phyloP scores from a whole-genome alignment of 2,888 invertebrate genomes.

The Cosmia trapezina region DNA sequence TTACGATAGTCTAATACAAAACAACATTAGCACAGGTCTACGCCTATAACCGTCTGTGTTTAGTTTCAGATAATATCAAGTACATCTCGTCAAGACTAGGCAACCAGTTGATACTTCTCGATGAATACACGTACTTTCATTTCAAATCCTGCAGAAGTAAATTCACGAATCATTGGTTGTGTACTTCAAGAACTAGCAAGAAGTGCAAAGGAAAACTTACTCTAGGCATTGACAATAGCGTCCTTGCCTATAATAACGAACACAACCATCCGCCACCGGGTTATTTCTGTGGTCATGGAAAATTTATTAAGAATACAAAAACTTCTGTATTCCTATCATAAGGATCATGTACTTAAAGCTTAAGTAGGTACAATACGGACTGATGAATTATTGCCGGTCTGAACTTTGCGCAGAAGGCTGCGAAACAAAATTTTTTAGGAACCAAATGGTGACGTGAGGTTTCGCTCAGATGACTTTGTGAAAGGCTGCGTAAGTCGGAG shows the following conservation, averaged over 20 bases:
- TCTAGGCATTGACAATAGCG: constrained; percentile 12
- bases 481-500: too few relatives aligned
- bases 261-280: constrained; percentile 47
- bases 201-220: constrained; percentile 38
- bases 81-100: constrained; percentile 46
- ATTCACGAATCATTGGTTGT: constrained; percentile 38
- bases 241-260: constrained; percentile 1
- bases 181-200: constrained; percentile 37
- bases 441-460: neutral
- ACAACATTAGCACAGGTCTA: neutral
- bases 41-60: neutral
- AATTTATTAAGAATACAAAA: constrained; percentile 25
- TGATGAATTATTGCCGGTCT: neutral
- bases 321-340: neutral
- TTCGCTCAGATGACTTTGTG: too few relatives aligned
- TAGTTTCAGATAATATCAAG: constrained; percentile 40
- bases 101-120: constrained; percentile 31
- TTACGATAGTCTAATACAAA: neutral
- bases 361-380: too few relatives aligned
- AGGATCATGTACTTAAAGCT: neutral
- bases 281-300: constrained; percentile 27
- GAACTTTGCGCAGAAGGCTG: neutral
- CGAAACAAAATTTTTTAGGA: neutral
- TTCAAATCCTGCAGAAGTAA: constrained; percentile 19
- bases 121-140: constrained; percentile 47